These are phyloP conservation scores for Oncorhynchus mykiss DNA, from an alignment of 2,113 vertebrate genomes.

Conservation along the genomic window DNA sequence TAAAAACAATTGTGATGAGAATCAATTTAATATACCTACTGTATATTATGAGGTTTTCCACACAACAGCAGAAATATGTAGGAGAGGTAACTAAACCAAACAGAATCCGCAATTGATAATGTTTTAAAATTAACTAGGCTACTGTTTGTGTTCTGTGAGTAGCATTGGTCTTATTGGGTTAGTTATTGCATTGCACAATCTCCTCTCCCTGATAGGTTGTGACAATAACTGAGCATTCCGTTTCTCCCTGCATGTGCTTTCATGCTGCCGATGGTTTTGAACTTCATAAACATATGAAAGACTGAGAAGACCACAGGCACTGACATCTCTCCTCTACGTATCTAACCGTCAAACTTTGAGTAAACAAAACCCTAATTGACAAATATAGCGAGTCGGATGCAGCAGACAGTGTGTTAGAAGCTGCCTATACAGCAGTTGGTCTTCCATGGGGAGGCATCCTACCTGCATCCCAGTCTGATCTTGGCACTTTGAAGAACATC, in stretches of 20 bases:
- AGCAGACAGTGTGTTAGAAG: conserved; percentile 26
- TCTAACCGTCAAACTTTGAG: conserved; percentile 15
- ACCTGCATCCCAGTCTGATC: conserved; percentile 68
- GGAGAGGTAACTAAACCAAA: not conserved
- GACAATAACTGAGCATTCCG: not conserved
- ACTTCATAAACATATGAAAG: not conserved
- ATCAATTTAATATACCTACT: not conserved
- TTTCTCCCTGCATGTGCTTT: not conserved
- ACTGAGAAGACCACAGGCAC: not conserved
- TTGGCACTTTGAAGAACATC: conserved; percentile 76
- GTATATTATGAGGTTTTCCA: too few relatives aligned
- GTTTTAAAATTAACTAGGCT: too few relatives aligned
- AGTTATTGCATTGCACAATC: not conserved
- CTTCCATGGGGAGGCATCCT: conserved; percentile 38
- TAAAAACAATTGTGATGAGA: not conserved
- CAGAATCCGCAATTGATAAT: not conserved
- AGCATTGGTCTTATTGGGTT: not conserved
- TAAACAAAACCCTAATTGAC: conserved; percentile 32
- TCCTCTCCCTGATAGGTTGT: not conserved
- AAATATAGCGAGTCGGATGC: conserved; percentile 26
- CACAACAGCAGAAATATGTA: too few relatives aligned
- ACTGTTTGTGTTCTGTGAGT: not conserved
- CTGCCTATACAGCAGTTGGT: conserved; percentile 24
- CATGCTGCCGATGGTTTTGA: not conserved
- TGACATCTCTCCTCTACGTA: conserved; percentile 7